These are phyloP conservation scores for Pseudomyrmex dendroicus DNA, from an alignment of 1,140 invertebrate species.

Conservation along the genomic window DNA sequence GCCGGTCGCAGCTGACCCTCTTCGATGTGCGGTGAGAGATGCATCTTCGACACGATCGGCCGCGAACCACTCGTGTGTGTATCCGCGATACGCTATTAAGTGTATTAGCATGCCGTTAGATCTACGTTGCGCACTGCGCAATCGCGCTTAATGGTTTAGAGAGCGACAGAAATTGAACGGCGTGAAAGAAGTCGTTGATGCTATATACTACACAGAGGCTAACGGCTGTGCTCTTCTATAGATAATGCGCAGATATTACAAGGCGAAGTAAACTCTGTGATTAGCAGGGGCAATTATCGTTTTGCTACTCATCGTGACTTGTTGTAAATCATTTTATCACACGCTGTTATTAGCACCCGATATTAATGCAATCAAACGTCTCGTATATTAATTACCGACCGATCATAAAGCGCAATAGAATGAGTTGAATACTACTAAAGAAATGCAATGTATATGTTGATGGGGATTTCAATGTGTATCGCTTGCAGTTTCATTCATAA, in stretches of 20 bases:
- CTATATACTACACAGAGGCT: neutral
- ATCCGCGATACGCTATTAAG: constrained; percentile 28
- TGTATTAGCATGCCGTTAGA: constrained; percentile 45
- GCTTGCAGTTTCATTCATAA: constrained; percentile 10
- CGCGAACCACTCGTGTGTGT: neutral
- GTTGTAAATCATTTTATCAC: constrained; percentile 55
- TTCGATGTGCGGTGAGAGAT: neutral
- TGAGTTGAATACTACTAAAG: constrained; percentile 43
- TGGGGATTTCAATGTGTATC: neutral
- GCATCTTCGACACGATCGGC: constrained; percentile 19
- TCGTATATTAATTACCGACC: constrained; percentile 47
- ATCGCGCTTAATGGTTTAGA: constrained; percentile 25
- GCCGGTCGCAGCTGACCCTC: neutral
- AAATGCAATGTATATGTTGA: constrained; percentile 28
- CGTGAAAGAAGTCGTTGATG: constrained; percentile 24
- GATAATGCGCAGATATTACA: constrained; percentile 45
- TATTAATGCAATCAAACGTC: constrained; percentile 36
- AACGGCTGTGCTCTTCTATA: constrained; percentile 4
- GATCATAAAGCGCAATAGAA: constrained; percentile 26
- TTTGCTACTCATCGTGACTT: constrained; percentile 54
- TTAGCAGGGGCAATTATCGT: constrained; percentile 52
- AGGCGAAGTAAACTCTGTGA: constrained; percentile 52
- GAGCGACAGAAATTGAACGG: constrained; percentile 35
- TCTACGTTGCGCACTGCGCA: constrained; percentile 3
- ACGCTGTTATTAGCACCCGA: constrained; percentile 41